Percentiles rank a stretch among this genome's conserved stretches.
Conservation (phyloP, 2,797 vertebrate genomes). For the Hemitrygon akajei region DNA sequence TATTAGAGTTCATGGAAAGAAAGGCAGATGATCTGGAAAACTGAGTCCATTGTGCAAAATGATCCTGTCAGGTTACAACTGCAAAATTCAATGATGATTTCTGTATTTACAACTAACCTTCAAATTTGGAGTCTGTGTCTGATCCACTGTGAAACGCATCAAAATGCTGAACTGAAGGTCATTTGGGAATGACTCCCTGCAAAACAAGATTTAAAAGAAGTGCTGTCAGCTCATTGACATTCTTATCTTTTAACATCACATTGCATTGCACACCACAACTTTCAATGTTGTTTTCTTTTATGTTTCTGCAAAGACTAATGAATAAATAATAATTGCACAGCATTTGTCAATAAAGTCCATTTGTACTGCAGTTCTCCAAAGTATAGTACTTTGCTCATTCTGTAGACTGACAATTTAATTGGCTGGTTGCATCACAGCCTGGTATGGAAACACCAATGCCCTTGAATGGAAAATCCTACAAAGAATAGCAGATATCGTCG, state of each 20-base stretch:
- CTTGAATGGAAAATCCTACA: too few species aligned
- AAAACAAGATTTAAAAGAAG: slow-evolving; percentile 40
- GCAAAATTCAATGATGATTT: slow-evolving; percentile 10
- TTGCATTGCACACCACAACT: not conserved
- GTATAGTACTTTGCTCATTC: not conserved
- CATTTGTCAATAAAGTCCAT: not conserved
- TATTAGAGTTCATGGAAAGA: not conserved
- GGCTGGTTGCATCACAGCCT: too few species aligned
- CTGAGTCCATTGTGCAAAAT: not conserved
- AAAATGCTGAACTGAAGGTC: slow-evolving; percentile 95
- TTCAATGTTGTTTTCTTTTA: not conserved
- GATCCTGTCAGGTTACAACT: not conserved
- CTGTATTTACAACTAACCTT: slow-evolving; percentile 68
- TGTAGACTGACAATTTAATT: not conserved
- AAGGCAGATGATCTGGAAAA: not conserved
- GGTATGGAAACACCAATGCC: too few species aligned
- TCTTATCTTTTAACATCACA: not conserved
- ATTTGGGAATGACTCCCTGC: slow-evolving; percentile 90
- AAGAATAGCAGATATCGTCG: too few species aligned
- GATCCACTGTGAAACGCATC: slow-evolving; percentile 97
- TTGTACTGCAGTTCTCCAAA: not conserved
- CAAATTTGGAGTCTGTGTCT: slow-evolving; percentile 92
- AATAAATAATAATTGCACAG: not conserved
- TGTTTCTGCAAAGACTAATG: not conserved
- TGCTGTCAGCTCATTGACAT: not conserved